Evolutionary conservation across 2,113 vertebrate species (phyloP), one percentile per base, ranked within the genome.

Genomic region (Bos indicus): DNA sequence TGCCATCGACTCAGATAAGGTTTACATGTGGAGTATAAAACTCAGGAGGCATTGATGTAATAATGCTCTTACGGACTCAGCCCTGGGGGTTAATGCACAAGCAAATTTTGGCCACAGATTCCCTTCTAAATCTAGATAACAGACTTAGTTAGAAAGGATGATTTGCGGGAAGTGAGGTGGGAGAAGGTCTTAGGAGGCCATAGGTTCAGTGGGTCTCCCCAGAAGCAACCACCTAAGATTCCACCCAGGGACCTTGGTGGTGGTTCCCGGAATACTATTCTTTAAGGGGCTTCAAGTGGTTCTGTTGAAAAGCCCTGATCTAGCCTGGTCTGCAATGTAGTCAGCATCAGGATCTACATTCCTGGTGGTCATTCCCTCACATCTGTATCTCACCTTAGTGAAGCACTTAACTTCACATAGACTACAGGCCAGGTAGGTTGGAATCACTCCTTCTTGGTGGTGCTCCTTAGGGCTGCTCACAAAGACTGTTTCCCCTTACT

Each of bases 231-330:
- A 7, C 26, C 19, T 57, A 30, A 26, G 62, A 30, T 33, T 83
- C 71, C 7, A 11, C 11, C 57, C 11, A 16, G n/a, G 56, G 11
- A 28, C 40, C 28, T 26, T 2, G 6, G 2, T 25, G 74, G 56
- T 19, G 57, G 25, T 3, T 6, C 46, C 2, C 12, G 0, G 0
- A 23, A 17, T 11, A 19, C 23, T 26, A 1, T 14, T 77, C 77
- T 52, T 57, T 36, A 17, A 15, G 2, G 57, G 23, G 25, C 25
- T 85, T 28, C 23, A 16, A 62, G 60, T 15, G 33, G 52, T 57
- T 78, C 80, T 25, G 40, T 33, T 14, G 81, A 14, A 40, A 48
- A 77, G 40, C 1, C 17, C 16, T 15, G 46, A 3, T 36, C 60
- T 9, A 36, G 43, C 1, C 43, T 21, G 17, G 33, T 15, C 78